phyloP scores from a whole-genome alignment of 2,888 invertebrate genomes.

The Orthonychiurus folsomi region DNA sequence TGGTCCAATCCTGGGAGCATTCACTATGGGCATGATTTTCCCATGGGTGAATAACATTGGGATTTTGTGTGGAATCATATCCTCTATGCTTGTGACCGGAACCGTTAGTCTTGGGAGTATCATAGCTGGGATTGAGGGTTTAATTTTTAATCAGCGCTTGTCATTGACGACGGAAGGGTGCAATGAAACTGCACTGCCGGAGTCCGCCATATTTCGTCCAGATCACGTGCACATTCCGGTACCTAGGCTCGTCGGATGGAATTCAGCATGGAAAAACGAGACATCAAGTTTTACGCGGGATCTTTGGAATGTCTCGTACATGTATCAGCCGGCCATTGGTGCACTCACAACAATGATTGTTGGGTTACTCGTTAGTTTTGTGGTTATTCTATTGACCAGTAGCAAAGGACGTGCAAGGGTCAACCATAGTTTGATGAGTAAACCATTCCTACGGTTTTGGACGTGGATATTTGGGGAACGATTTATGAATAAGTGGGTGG shows the following conservation, averaged over 20 bases:
- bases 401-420: not conserved
- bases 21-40: conserved; percentile 70
- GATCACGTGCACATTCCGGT: too few relatives aligned
- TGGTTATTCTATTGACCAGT: not conserved
- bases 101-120: not conserved
- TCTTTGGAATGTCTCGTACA: not conserved
- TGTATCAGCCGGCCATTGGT: conserved; percentile 5
- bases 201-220: too few relatives aligned
- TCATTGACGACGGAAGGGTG: not conserved
- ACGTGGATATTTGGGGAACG: not conserved
- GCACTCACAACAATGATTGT: not conserved
- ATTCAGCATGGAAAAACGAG: not conserved
- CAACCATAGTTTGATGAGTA: conserved; percentile 5
- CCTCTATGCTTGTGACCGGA: conserved; percentile 14
- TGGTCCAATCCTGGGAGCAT: conserved; percentile 65
- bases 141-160: not conserved
- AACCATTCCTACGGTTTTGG: conserved; percentile 5
- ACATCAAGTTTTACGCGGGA: not conserved
- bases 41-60: conserved; percentile 68
- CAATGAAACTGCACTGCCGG: not conserved
- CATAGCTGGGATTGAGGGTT: not conserved
- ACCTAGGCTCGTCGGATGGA: too few relatives aligned
- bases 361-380: not conserved
- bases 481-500: conserved; percentile 6
- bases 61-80: conserved; percentile 40